Evolutionary conservation across 2,797 vertebrate species (phyloP), one percentile per base, ranked within the genome.

Genomic region (Sebastiscus albofasciatus): DNA sequence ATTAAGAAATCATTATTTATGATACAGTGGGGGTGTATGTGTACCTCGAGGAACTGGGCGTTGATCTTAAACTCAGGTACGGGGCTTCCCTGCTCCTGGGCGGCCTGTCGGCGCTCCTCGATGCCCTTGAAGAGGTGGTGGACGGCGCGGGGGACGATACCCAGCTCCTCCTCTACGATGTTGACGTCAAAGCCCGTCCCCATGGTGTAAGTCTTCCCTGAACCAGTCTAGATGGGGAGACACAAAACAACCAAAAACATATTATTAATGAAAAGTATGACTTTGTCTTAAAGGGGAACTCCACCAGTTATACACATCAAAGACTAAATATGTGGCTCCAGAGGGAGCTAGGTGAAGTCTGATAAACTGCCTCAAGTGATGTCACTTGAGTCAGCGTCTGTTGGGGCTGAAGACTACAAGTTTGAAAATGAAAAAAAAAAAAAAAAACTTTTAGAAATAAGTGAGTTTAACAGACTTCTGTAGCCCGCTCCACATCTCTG

Each of bases 201-300:
- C 98, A 99, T 99, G 24, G 98, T 98, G 72, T 99, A 99, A 0
- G 98, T 99, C 95, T 99, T 99, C 70, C 98, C 98, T 78, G 98
- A 97, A 71, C 98, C 97, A 60, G 98, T 99, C 98, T 99, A 72
- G 29, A 77, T 10, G 6, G 64, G 24, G 46, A 39, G 42, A 6
- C 54, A 4, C 9, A 10, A 16, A 8, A 39, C 7, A 58, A 33
- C 8, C 16, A 60, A 56, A 26, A 56, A 24, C 22, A 26, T 1
- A 22, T 26, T 26, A 26, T 26, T 14, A 26, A 27, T 58, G 55
- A 27, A 24, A 26, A 14, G 55, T 1, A 24, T 14, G 54, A 24
- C 55, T 58, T 13, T 27, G 56, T 16, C 7, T 52, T 52, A 20
- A 52, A 52, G 10, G 52, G n/a, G n/a, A 55, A 55, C 52, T 55